Percentiles rank a stretch among this genome's conserved stretches.
Conservation (phyloP, 2,797 vertebrate species). For the Sebastes trivittatus region DNA sequence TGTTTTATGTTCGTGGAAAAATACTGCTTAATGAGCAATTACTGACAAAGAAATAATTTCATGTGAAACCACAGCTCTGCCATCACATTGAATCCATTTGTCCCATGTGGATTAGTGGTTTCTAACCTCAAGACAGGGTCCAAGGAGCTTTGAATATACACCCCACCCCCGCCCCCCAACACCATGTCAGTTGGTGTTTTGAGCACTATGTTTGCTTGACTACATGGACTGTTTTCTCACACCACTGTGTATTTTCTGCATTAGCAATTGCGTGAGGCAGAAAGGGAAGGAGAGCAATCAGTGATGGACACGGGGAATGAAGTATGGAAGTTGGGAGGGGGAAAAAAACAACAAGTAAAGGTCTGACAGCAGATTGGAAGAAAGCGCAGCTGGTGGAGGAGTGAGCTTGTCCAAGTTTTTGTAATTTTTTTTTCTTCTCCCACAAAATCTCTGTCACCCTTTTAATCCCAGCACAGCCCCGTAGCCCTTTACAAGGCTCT, state of each 20-base stretch:
- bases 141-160: conserved; percentile 10
- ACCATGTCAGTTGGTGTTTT: conserved; percentile 61
- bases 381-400: conserved; percentile 75
- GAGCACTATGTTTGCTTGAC: conserved; percentile 64
- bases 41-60: conserved; percentile 22
- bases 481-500: conserved; percentile 29
- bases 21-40: conserved; percentile 21
- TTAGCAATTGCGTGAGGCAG: conserved; percentile 57
- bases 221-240: conserved; percentile 58
- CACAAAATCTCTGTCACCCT: conserved; percentile 53
- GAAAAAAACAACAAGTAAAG: conserved; percentile 67
- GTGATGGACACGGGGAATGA: conserved; percentile 59
- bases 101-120: conserved; percentile 32
- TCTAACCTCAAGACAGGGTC: conserved; percentile 28
- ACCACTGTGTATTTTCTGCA: conserved; percentile 51
- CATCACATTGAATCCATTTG: conserved; percentile 7
- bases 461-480: conserved; percentile 32
- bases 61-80: conserved; percentile 22
- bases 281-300: conserved; percentile 57
- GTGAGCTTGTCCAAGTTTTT: conserved; percentile 62
- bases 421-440: background rate
- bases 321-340: conserved; percentile 63
- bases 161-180: background rate
- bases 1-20: conserved; percentile 9
- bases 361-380: conserved; percentile 72